Evolutionary conservation across 37 sponge, comb jelly and placozoan genomes (phyloP), one percentile per base, ranked within the genome.

Genomic region (Chondrosia reniformis): DNA sequence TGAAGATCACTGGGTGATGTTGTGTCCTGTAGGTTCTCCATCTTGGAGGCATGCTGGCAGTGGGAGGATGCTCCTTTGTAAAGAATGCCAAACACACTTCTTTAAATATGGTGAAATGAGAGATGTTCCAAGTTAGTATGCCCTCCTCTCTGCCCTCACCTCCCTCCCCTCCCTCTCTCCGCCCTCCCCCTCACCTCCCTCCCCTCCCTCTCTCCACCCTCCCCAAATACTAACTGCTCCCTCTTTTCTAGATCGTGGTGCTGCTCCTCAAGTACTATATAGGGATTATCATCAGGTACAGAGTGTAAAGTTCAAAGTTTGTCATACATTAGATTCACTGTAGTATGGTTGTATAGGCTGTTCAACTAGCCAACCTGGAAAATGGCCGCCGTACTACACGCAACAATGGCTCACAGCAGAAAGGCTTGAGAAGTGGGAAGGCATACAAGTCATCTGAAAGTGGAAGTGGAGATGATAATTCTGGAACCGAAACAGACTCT

Each of bases 41-140:
- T 54, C 44, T 44, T 93, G 94, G 94, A 91, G 90, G 45, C 94
- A 93, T 80, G 88, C 82, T 66, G 94, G 94, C 3, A 40, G 55
- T 15, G 63, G 81, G 39, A 90, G 83, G 59, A 49, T 69, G 4
- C 81, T 93, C 21, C 62, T 93, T 32, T 93, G 94, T 59, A 19
- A 83, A 15, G 43, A 55, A 36, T 93, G 94, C 71, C 74, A 84
- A 6, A 76, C 78, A 19, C 77, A 86, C 61, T 93, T 83, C 85
- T 59, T 83, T 61, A 65, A 74, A 15, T 90, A 90, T 46, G 88
- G 94, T 39, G 39, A 45, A 59, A 80, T 93, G 85, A 64, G 25
- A 46, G 76, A 77, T 1, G 39, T 93, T 0, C 46, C 63, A 63
- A 79, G 84, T 75, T 59, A 55, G 81, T 55, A 4, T n/a, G n/a